These are phyloP conservation scores for Nymphalis polychloros DNA, from an alignment of 2,888 invertebrate species.

Conservation along the genomic window DNA sequence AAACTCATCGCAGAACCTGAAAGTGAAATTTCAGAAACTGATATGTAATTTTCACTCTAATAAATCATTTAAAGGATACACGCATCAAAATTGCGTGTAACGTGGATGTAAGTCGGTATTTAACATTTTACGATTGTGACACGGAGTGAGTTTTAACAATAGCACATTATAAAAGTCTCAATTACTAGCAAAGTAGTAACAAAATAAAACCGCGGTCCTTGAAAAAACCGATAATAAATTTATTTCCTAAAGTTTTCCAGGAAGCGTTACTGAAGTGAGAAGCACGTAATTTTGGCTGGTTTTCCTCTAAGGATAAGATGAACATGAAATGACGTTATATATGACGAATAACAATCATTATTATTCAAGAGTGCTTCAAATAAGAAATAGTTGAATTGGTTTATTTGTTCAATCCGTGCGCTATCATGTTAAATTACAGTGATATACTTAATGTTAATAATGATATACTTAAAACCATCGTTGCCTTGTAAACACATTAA, in stretches of 20 bases:
- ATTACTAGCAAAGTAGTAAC: no score
- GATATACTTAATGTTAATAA: background rate
- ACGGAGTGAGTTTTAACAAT: no score
- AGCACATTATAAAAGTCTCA: no score
- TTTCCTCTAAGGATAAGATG: conserved; percentile 8
- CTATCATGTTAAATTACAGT: background rate
- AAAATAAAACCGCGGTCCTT: background rate
- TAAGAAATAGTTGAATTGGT: background rate
- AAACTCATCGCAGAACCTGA: no score
- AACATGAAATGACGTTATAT: background rate
- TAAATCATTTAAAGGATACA: no score
- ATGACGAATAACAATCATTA: conserved; percentile 1
- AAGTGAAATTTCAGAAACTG: no score
- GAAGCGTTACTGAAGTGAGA: background rate
- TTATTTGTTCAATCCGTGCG: background rate
- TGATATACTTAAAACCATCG: background rate
- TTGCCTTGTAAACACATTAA: background rate
- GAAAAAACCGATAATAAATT: background rate
- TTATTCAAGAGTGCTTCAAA: background rate
- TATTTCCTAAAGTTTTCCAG: background rate
- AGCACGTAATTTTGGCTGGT: conserved; percentile 4
- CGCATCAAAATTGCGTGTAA: no score
- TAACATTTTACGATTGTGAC: no score
- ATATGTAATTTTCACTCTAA: no score
- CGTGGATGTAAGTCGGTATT: no score